Base-by-base conservation (phyloP, 2,797 vertebrate species). In the Rhynchonycteris naso region DNA sequence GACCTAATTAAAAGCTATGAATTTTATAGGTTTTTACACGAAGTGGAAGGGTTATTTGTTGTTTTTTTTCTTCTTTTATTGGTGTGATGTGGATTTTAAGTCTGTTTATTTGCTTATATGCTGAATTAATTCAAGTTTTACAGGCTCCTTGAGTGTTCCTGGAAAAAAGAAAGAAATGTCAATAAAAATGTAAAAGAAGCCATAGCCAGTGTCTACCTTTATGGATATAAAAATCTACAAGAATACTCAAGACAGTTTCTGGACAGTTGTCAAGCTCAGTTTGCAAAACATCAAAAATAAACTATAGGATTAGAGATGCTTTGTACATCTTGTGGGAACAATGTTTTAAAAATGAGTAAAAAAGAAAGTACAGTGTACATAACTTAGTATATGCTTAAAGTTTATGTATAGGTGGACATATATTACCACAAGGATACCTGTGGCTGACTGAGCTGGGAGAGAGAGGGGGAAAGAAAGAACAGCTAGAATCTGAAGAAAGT, bases 61-160 rank as follows among this genome's bases (percentile, higher is more conserved):
- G 15, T 4, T 59, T 59, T 12, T 22, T 30, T 43, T 26, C 15
- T 91, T 43, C 30, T 82, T 72, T 61, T 78, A 58, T 74, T 83
- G 5, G 43, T 58, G 30, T 66, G 61, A 33, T 30, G 30, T 26
- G 59, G n/a, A 47, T 47, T 92, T 80, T 30, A 95, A 74, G 21
- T 82, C 58, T 85, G 30, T 79, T 86, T 76, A 81, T 50, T 81
- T 91, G 52, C 26, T 82, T 61, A 15, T 72, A n/a, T 56, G 18
- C 58, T 86, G 14, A 84, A 58, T 88, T 47, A 74, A 85, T 61
- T 86, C 54, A 72, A 81, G 35, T 91, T 95, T 56, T 71, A 71
- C 1, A 63, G 79, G 5, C 21, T 82, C 58, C 50, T 95, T 79
- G 9, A 88, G 10, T 43, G 13, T 76, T 84, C 8, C 66, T 89